Base-by-base conservation (phyloP, 2,113 vertebrate genomes). In the Steatornis caripensis region DNA sequence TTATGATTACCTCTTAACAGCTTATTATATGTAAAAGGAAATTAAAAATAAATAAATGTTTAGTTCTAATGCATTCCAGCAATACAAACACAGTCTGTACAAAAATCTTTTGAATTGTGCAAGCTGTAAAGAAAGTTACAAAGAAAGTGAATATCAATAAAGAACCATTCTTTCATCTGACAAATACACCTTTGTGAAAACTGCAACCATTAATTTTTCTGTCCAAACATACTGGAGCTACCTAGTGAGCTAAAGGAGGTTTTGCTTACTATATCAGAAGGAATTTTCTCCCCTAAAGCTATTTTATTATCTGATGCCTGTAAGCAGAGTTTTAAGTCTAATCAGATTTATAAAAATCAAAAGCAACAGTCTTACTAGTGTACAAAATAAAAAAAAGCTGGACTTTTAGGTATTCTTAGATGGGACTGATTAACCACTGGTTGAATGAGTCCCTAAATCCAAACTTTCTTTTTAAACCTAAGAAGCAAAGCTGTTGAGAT, bases 11-110 rank as follows among this genome's bases (percentile, higher is more conserved):
- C 34, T 62, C 37, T n/a, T 45, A 74, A 62, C 72, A 72, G 75
- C 49, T 87, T 90, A 80, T 92, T 92, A 53, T 72, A 91, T 79
- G 37, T 66, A 93, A 95, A 92, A 74, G n/a, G 60, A 95, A 94
- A 90, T 90, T 46, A 34, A 90, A 96, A 96, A 76, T 84, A 97
- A 96, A 92, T 76, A 95, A 75, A 87, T 39, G 26, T 82, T 89
- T 95, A 62, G 29, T 95, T 94, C n/a, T 80, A 95, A 7, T 79
- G 45, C 34, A 30, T 93, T 93, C 88, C 84, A 95, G 54, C 74
- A 94, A 70, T n/a, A 86, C 6, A 80, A 32, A 45, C 36, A 39
- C 19, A 60, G 41, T 61, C 64, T 81, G 41, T 53, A 69, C 51
- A 72, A 72, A 76, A 85, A 26, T 12, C 49, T 57, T 81, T 68